A percentile compares a stretch with the other conserved stretches of the same genome.
These are phyloP conservation scores for Gryllus bimaculatus DNA, from an alignment of 1,140 invertebrate genomes.

Conservation along the genomic window DNA sequence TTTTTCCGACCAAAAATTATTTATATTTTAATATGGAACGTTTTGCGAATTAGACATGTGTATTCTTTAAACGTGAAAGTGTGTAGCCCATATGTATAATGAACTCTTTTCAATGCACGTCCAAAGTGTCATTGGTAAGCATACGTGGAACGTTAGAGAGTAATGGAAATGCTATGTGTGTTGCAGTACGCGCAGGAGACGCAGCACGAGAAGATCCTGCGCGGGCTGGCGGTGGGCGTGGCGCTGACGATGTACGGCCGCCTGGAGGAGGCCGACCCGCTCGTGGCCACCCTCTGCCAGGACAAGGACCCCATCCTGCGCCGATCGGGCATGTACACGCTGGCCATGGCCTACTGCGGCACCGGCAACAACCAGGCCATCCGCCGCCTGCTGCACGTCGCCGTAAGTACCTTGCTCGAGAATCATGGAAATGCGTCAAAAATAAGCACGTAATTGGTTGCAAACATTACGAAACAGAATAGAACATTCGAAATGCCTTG, in stretches of 20 bases:
- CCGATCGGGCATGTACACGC: constrained; percentile 92
- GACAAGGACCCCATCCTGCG: constrained; percentile 82
- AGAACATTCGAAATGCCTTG: no score
- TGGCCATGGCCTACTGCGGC: constrained; percentile 98
- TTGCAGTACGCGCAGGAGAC: constrained; percentile 74
- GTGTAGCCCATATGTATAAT: no score
- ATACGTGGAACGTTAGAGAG: no score
- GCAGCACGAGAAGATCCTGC: constrained; percentile 96
- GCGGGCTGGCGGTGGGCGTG: constrained; percentile 91
- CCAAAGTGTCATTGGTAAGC: no score
- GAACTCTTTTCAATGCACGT: no score
- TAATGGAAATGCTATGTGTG: neutral
- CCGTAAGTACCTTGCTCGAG: constrained; percentile 54
- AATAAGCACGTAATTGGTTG: no score
- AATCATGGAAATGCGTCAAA: no score
- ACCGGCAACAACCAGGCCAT: constrained; percentile 96
- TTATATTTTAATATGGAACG: no score
- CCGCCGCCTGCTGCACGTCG: constrained; percentile 86
- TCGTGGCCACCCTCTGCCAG: constrained; percentile 78
- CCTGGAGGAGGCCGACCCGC: constrained; percentile 87
- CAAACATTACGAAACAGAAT: no score
- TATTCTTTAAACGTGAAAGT: no score
- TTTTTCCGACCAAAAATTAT: no score
- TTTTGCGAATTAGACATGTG: no score
- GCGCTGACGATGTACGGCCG: constrained; percentile 94